Conservation (phyloP, 2,888 invertebrate species). For the Scelioninae gen. 1 region DNA sequence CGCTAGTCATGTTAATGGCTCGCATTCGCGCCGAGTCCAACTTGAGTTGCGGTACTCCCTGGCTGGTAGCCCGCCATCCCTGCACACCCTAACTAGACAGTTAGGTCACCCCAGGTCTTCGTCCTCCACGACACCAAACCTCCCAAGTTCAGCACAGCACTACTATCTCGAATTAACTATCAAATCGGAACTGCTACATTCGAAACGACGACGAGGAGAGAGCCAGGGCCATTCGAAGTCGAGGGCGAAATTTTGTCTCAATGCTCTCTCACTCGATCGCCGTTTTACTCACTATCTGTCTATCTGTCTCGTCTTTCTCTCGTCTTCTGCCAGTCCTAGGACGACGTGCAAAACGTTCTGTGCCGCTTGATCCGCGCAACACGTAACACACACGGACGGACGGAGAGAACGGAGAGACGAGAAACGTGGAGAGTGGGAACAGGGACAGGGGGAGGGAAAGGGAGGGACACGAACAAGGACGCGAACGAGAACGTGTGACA, state of each 20-base stretch:
- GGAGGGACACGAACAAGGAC: slow-evolving; percentile 18
- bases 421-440: slow-evolving; percentile 17
- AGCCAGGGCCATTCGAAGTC: slow-evolving; percentile 31
- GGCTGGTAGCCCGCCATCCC: slow-evolving; percentile 26
- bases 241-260: slow-evolving; percentile 20
- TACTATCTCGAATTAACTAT: not conserved
- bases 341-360: slow-evolving; percentile 20
- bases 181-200: not conserved
- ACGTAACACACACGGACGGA: slow-evolving; percentile 15
- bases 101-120: slow-evolving; percentile 12
- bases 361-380: slow-evolving; percentile 1
- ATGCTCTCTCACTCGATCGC: slow-evolving; percentile 23
- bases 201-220: slow-evolving; percentile 28
- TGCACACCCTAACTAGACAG: slow-evolving; percentile 30
- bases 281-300: slow-evolving; percentile 9
- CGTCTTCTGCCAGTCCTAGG: slow-evolving; percentile 28
- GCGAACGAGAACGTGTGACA: not conserved
- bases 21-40: slow-evolving; percentile 24
- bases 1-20: slow-evolving; percentile 26
- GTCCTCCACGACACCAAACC: too few species aligned
- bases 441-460: slow-evolving; percentile 10
- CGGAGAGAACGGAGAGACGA: slow-evolving; percentile 14
- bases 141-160: too few species aligned
- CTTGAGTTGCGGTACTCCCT: slow-evolving; percentile 27
- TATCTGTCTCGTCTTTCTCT: slow-evolving; percentile 16